Percentiles rank a stretch among this genome's conserved stretches.
Conservation (phyloP, 2,888 invertebrate genomes). For the Eudemis profundana region DNA sequence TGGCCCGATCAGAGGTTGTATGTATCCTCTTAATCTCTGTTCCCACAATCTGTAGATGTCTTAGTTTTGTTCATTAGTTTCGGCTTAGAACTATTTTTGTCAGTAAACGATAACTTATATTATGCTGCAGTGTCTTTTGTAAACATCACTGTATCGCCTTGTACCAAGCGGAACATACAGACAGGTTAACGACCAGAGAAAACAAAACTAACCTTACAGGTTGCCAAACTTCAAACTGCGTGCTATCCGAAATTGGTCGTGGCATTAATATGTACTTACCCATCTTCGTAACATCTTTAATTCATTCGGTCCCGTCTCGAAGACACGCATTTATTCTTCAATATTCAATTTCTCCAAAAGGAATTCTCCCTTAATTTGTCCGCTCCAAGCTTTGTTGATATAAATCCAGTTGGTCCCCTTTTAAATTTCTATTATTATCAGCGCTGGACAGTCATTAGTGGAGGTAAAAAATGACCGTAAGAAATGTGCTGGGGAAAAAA, state of each 20-base stretch:
- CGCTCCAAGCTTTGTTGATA: slow-evolving; percentile 39
- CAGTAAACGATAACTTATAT: too few relatives aligned
- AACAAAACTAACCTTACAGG: neutral
- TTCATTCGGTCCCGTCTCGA: slow-evolving; percentile 17
- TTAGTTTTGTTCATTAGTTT: neutral
- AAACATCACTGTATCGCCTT: neutral
- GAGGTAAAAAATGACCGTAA: slow-evolving; percentile 47
- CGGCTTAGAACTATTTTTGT: neutral
- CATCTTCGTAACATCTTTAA: slow-evolving; percentile 27
- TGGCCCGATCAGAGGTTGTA: neutral
- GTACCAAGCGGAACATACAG: neutral
- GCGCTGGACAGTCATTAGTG: slow-evolving; percentile 51
- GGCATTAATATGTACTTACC: slow-evolving; percentile 18
- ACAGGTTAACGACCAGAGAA: neutral
- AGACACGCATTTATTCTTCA: slow-evolving; percentile 22
- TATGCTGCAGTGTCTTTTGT: too few relatives aligned
- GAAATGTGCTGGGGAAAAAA: slow-evolving; percentile 48
- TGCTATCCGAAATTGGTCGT: slow-evolving; percentile 16
- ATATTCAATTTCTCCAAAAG: slow-evolving; percentile 26
- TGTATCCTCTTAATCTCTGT: slow-evolving; percentile 13
- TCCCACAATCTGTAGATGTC: neutral
- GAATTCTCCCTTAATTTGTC: slow-evolving; percentile 40
- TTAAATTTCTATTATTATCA: slow-evolving; percentile 44
- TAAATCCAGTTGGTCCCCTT: slow-evolving; percentile 41
- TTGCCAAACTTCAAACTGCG: neutral